Percentiles rank a stretch among this genome's conserved stretches.
phyloP scores from a whole-genome alignment of 2,797 vertebrate genomes.

The Hafferia zeledoni region DNA sequence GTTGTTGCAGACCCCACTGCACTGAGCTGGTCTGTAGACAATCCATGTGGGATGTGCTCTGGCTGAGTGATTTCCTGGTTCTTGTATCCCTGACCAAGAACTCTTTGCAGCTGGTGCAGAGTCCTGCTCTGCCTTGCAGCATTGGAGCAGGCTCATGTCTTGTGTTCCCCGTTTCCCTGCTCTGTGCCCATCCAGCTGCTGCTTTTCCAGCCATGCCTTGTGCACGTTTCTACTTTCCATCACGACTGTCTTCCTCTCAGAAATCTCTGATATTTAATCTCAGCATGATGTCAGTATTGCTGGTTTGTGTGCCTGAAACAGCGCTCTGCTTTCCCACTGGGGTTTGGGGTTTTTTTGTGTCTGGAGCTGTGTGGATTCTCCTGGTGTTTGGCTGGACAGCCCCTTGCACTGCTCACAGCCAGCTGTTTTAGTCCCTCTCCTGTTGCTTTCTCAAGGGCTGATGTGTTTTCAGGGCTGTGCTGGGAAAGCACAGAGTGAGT shows the following conservation, averaged over 20 bases:
- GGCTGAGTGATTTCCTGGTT: neutral
- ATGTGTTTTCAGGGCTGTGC: neutral
- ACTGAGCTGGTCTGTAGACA: neutral
- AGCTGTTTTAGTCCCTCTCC: neutral
- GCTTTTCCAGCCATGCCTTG: neutral
- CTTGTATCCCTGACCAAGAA: neutral
- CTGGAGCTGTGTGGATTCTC: neutral
- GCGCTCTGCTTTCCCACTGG: neutral
- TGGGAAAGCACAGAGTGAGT: neutral
- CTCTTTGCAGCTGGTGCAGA: neutral
- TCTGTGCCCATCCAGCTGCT: neutral
- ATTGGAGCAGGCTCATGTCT: rapidly evolving
- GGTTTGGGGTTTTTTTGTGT: neutral
- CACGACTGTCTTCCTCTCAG: neutral
- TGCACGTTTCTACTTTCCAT: neutral
- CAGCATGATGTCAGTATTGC: neutral
- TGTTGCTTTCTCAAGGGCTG: neutral
- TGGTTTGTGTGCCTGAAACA: neutral
- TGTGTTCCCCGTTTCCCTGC: neutral
- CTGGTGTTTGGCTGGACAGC: neutral
- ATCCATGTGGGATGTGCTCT: neutral
- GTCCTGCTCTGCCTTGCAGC: neutral
- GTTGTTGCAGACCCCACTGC: neutral
- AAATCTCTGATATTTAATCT: neutral
- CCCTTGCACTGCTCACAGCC: neutral